Base-by-base conservation (phyloP, 2,113 vertebrate genomes). In the Serilophus lunatus region DNA sequence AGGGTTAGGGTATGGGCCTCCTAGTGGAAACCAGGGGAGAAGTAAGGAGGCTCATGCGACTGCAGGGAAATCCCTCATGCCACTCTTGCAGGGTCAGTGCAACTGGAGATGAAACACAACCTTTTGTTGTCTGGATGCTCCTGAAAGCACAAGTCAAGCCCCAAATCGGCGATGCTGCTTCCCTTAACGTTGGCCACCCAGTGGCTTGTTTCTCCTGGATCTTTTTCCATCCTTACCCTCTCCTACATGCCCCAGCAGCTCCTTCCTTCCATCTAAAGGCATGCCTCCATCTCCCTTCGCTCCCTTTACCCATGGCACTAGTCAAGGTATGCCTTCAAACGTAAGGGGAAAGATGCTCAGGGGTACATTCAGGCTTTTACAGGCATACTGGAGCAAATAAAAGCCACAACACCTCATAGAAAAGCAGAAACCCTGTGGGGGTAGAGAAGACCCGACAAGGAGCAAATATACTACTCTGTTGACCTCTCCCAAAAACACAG, bases 281-380 rank as follows among this genome's bases (percentile, higher is more conserved):
- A n/a, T 4, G 35, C 15, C 35, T 76, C 26, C 29, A 42, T 22
- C 16, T 56, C 7, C 26, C 33, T 12, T 86, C 0, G 0, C 57
- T 80, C 42, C 13, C 20, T 5, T 2, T 36, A 29, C 7, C 56
- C 70, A 28, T 33, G 38, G 56, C 51, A 88, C 16, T 31, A 71
- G 38, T 5, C 54, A 51, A 0, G 0, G 40, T 3, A 1, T 18
- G 25, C 10, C 51, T 88, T 63, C 70, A 70, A n/a, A 66, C 0
- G 0, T 7, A 59, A 42, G 10, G 38, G 29, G 81, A 44, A 77
- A 72, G 40, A 31, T 29, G 18, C 19, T 13, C 13, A 5, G n/a
- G n/a, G 22, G 6, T 13, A 65, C 3, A 2, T 23, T 51, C 20
- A 24, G 17, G 38, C 35, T 74, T 44, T 53, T 44, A 70, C 1